Evolutionary conservation across 2,888 invertebrate genomes (phyloP), one percentile per base, ranked within the genome.

Genomic region (Callosobruchus maculatus): DNA sequence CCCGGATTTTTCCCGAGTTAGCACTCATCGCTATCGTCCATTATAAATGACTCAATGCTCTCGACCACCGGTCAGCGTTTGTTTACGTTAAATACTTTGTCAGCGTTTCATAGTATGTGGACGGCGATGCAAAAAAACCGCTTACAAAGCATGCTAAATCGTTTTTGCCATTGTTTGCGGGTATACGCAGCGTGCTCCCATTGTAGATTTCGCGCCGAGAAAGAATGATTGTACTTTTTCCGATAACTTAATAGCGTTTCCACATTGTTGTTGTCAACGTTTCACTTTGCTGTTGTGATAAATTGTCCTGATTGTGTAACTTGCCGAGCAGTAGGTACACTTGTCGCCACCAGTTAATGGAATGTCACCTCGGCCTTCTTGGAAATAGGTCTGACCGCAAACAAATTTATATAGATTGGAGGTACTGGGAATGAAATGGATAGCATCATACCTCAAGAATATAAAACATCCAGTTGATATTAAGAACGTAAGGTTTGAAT

Each of bases 71-170:
- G 49, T 49, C 49, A 49, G 49, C 49, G 21, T 21, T 70, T 70
- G 70, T 70, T 70, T 70, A 70, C 70, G 70, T 70, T 70, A 26
- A 70, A 70, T 70, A 70, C 70, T 70, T 70, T 21, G 26, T 70
- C 70, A 70, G 70, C 70, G 21, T 70, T 70, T 21, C 49, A 18
- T 49, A 49, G 13, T 3, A 49, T 49, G 49, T 49, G 49, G 49
- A 49, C 49, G 49, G 18, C 49, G 49, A 49, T 49, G 49, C 30
- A 30, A 49, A 49, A 49, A 49, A 49, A 49, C 5, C 49, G 49
- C 49, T 49, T 49, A 49, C 49, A 49, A 49, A 49, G 49, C 49
- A 49, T 49, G 49, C 49, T 49, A 49, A 49, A 49, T 49, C 49
- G 49, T 49, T 49, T 49, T 49, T 49, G 49, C 49, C 49, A 7